Evolutionary conservation across 1,140 invertebrate species (phyloP).

Genomic region (Pissodes strobi): DNA sequence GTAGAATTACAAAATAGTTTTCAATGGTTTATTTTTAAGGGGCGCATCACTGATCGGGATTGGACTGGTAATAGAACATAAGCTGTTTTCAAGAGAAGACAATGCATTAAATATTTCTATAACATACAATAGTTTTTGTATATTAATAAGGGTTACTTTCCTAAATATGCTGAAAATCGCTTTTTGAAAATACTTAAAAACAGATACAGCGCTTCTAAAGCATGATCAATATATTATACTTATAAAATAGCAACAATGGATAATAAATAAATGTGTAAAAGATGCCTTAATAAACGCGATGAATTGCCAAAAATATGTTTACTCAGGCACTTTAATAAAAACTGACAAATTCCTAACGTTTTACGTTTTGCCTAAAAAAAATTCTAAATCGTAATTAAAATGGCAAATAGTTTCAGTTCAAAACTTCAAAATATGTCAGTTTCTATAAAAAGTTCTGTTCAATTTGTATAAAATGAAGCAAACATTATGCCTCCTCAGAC

Average conservation of each 20-base stretch:
- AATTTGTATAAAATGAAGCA: neutral
- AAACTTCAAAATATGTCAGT: neutral
- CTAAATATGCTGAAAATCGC: too few species aligned
- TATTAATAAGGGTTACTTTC: too few species aligned
- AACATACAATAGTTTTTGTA: too few species aligned
- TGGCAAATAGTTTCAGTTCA: constrained; percentile 7
- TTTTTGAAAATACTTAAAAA: too few species aligned
- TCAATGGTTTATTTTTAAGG: too few species aligned
- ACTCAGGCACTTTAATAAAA: neutral
- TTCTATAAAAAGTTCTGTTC: neutral
- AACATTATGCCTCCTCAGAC: constrained; percentile 29
- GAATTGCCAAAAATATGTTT: neutral
- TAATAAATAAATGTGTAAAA: constrained; percentile 23
- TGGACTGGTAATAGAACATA: too few species aligned
- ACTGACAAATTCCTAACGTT: neutral
- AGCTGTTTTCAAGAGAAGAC: too few species aligned
- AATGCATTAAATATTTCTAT: too few species aligned
- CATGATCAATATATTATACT: too few species aligned
- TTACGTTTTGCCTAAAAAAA: neutral
- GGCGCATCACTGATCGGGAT: too few species aligned
- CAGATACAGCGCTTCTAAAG: too few species aligned
- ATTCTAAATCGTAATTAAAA: neutral
- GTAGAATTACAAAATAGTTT: too few species aligned
- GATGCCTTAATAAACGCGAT: constrained; percentile 3
- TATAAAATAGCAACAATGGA: constrained; percentile 13